Percentiles rank a stretch among this genome's conserved stretches.
Conservation (phyloP, 1,140 invertebrate species). For the Ceratosolen solmsi region DNA sequence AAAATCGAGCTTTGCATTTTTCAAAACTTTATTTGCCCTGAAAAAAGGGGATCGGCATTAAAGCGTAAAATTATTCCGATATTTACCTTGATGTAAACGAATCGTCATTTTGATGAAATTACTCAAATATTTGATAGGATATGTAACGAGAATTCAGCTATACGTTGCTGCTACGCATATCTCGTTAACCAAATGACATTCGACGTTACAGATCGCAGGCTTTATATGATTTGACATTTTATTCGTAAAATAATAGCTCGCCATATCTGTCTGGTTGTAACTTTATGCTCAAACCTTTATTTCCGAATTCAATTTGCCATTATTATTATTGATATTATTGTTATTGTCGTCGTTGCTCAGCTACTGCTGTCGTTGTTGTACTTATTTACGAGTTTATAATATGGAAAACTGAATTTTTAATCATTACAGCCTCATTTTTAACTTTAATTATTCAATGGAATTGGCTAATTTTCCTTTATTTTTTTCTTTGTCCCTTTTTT, state of each 20-base stretch:
- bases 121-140: background rate
- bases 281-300: background rate
- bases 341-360: no score
- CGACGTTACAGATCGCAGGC: background rate
- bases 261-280: background rate
- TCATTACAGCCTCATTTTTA: no score
- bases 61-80: background rate
- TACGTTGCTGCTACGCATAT: no score
- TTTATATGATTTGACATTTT: background rate
- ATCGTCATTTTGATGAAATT: slow-evolving; percentile 14
- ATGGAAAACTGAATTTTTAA: no score
- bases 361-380: no score
- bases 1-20: background rate
- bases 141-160: background rate
- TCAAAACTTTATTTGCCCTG: background rate
- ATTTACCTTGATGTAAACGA: background rate
- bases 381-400: no score
- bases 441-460: no score
- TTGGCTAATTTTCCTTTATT: no score
- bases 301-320: background rate
- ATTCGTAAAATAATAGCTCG: background rate
- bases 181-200: background rate
- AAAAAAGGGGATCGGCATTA: background rate
- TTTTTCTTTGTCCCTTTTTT: no score
- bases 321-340: no score